Evolutionary conservation across 1,140 invertebrate species (phyloP), one percentile per base, ranked within the genome.

Genomic region (Coenobita brevimanus): DNA sequence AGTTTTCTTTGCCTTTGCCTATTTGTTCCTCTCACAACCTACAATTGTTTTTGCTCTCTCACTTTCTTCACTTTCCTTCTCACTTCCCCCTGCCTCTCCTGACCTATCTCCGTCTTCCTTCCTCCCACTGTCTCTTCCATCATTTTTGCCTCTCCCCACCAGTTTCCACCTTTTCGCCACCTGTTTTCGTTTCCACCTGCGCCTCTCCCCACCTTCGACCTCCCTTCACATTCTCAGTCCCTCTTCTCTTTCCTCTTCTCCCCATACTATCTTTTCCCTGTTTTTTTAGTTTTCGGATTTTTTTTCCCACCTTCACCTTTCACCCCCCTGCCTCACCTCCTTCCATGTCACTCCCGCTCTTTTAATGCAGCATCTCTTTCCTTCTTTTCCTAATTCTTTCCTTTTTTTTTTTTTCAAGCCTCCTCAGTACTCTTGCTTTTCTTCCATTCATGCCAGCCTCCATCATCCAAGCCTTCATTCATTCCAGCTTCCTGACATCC

Each of bases 261-360:
- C 17, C 46, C 46, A 8, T 50, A 8, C 46, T 50, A 50, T 50
- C 17, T n/a, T n/a, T n/a, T n/a, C n/a, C 17, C 46, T 50, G 46
- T 17, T 50, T 17, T 50, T 17, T 50, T 17, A 6, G 46, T 50
- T 50, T 8, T 50, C 46, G 46, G 6, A 50, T 17, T 50, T 50
- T 50, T 50, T 50, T 17, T 78, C 33, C 21, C 30, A 0, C 24
- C 75, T 67, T 10, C 36, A 15, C 60, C 57, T 33, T 17, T 33
- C 57, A 46, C 54, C 57, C 24, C 46, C 21, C 41, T 54, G 38
- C 82, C 38, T 54, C 24, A 36, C 36, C 50, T 41, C 24, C 21
- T 38, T 43, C 27, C 57, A 27, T n/a, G 38, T 54, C 46, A 43
- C 73, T 76, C 76, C 57, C 76, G 50, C 54, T 80, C 78, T 62